phyloP scores from a whole-genome alignment of 2,888 invertebrate species.

The Chrysina gloriosa region DNA sequence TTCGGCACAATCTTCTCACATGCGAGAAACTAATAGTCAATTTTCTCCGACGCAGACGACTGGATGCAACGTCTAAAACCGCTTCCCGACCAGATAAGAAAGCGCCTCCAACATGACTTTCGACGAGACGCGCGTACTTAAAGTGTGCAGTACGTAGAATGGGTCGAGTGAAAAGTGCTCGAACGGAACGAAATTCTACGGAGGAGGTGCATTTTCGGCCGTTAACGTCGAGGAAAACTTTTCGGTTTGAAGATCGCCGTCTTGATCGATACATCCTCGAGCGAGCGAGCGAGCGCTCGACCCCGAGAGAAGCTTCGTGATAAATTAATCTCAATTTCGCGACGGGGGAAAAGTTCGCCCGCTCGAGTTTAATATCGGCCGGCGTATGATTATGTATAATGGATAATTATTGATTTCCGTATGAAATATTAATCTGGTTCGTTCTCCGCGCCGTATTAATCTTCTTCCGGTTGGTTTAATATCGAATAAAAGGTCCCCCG shows the following conservation, averaged over 20 bases:
- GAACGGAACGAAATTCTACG: neutral
- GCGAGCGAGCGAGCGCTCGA: neutral
- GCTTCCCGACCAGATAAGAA: too few relatives aligned
- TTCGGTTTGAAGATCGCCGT: neutral
- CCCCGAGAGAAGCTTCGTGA: neutral
- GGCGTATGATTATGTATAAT: constrained; percentile 4
- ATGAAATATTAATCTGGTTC: neutral
- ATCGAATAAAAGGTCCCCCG: neutral
- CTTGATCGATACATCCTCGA: neutral
- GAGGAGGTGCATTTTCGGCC: neutral
- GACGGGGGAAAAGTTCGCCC: neutral
- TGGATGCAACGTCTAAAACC: too few relatives aligned
- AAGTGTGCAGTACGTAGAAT: too few relatives aligned
- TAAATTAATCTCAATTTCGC: neutral
- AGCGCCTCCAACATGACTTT: too few relatives aligned
- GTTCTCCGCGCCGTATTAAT: neutral
- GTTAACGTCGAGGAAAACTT: neutral
- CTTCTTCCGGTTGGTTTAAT: neutral
- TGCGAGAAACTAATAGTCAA: too few relatives aligned
- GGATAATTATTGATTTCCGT: neutral
- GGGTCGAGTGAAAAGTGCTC: neutral
- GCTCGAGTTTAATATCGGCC: neutral
- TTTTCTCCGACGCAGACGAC: too few relatives aligned
- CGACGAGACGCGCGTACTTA: too few relatives aligned
- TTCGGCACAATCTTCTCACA: too few relatives aligned